Percentiles rank a stretch among this genome's conserved stretches.
phyloP scores from a whole-genome alignment of 2,888 invertebrate genomes.

The Epinotia ramella region DNA sequence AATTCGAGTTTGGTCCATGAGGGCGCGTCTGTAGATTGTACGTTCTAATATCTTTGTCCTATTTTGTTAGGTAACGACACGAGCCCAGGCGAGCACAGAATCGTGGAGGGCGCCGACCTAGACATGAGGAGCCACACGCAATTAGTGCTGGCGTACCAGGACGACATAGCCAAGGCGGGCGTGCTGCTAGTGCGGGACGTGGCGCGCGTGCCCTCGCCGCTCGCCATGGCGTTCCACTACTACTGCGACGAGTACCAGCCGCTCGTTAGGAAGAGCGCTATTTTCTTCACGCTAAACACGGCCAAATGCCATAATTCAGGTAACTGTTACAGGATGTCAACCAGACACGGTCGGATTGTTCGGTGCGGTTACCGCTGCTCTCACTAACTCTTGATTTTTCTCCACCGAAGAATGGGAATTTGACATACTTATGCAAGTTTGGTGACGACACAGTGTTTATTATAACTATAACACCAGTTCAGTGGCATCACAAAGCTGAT shows the following conservation, averaged over 20 bases:
- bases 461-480: too few species aligned
- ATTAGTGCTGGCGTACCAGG: constrained; percentile 65
- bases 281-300: constrained; percentile 77
- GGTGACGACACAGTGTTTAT: too few species aligned
- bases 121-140: constrained; percentile 67
- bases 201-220: constrained; percentile 67
- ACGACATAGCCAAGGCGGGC: constrained; percentile 65
- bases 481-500: too few species aligned
- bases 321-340: constrained; percentile 48
- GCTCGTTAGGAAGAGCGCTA: constrained; percentile 73
- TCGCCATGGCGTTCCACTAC: constrained; percentile 82
- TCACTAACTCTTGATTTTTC: too few species aligned
- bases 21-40: neutral
- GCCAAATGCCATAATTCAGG: constrained; percentile 66
- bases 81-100: constrained; percentile 59
- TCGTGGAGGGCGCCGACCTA: constrained; percentile 63
- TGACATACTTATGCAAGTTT: too few species aligned
- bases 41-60: neutral
- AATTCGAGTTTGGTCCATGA: neutral
- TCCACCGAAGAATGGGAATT: too few species aligned
- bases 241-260: constrained; percentile 82
- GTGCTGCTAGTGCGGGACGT: constrained; percentile 74
- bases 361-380: too few species aligned
- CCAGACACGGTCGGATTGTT: too few species aligned
- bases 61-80: constrained; percentile 67